Base-by-base conservation (phyloP, 2,797 vertebrate genomes). In the Neosalanx taihuensis region DNA sequence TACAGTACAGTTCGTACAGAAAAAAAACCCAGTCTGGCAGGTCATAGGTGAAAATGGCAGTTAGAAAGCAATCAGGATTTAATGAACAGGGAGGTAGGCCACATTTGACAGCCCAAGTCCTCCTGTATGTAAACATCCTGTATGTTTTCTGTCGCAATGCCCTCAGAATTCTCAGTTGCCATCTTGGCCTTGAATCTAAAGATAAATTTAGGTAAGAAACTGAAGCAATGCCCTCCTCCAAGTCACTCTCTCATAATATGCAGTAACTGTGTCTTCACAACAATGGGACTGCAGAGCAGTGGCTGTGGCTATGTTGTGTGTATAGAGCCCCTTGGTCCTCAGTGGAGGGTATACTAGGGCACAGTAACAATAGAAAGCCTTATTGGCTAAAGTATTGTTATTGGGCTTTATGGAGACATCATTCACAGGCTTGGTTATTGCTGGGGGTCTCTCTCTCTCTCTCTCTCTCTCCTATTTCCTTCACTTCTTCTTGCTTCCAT, bases 301-400 rank as follows among this genome's bases (percentile, higher is more conserved):
- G 49, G 73, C 61, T 17, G 60, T 63, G 53, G 18, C 23, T 26
- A 75, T 18, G 67, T 72, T 78, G 79, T 72, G 76, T 69, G 1
- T 72, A 73, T 49, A n/a, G 20, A 76, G 74, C 70, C 66, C n/a
- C 1, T 73, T 76, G 77, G 77, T 77, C 60, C 58, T 31, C n/a
- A 5, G 23, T 30, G 68, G 20, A 57, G 31, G 0, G 17, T 26
- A 56, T 70, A 71, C 33, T 46, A 46, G 41, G 41, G 71, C 6
- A 84, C 13, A 68, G 74, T 69, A 53, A 71, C 72, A 86, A 85
- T 73, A 83, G 79, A 76, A 63, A 18, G 57, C 59, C 74, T 63
- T 31, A 30, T 72, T 78, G 73, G 74, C 67, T 61, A 41, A 41
- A 56, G 68, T 61, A 59, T n/a, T 60, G 59, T 15, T 6, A 75